Conservation (phyloP, 2,888 invertebrate species). For the Agrenia bidenticulata region DNA sequence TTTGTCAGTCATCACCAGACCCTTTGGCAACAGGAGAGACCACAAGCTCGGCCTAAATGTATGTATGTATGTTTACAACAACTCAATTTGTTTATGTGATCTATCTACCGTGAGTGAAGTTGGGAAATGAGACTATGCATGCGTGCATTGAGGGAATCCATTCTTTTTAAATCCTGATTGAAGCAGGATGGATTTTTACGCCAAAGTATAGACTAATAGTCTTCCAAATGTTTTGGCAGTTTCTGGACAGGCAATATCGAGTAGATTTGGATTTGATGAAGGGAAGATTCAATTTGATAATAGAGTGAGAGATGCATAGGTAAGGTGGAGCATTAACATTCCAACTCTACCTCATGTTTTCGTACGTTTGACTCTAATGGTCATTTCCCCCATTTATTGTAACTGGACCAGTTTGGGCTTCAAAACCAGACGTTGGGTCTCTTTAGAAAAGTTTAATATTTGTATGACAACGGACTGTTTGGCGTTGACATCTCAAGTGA, state of each 20-base stretch:
- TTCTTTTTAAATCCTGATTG: neutral
- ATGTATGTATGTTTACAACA: no score
- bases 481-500: slow-evolving; percentile 13
- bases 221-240: no score
- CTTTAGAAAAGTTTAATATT: slow-evolving; percentile 13
- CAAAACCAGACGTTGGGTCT: slow-evolving; percentile 6
- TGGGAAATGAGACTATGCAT: neutral
- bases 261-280: no score
- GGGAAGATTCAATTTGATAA: no score
- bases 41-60: no score
- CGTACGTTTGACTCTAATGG: slow-evolving; percentile 7
- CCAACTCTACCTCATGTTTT: neutral
- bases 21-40: slow-evolving; percentile 15
- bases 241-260: no score
- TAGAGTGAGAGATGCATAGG: no score
- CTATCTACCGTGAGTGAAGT: no score
- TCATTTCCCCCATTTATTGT: slow-evolving; percentile 9
- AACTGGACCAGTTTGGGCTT: slow-evolving; percentile 1
- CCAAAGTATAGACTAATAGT: no score
- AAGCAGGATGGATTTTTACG: neutral
- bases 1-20: slow-evolving; percentile 40
- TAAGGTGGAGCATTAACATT: no score
- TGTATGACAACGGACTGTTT: slow-evolving; percentile 10
- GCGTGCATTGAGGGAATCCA: neutral
- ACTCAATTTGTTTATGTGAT: no score